Base-by-base conservation (phyloP, 2,797 vertebrate species). In the Agapornis canus region DNA sequence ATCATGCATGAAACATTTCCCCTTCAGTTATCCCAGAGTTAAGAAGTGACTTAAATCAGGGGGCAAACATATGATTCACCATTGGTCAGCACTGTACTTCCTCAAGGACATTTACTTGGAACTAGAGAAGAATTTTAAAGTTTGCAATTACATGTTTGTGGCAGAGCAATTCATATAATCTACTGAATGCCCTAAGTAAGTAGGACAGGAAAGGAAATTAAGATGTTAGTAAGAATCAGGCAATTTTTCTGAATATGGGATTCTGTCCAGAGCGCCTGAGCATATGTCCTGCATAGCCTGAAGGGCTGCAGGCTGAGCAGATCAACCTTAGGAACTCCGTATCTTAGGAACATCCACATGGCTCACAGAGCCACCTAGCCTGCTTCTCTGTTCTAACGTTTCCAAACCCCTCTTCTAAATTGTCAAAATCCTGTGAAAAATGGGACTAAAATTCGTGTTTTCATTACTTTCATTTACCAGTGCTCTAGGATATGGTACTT, bases 141-240 rank as follows among this genome's bases (percentile, higher is more conserved):
- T 77, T 93, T 89, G 66, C 73, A 90, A 76, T 95, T 94, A 66
- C 22, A 13, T 88, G 47, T 86, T 94, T 92, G 59, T 26, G 48
- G 89, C 84, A 90, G 40, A 89, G 64, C 72, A 72, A 63, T 80
- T 83, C 57, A 18, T 86, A 39, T 90, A 31, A 71, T 89, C 57
- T 78, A 15, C 63, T 69, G 79, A 92, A 88, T 79, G 72, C 72
- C 70, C 59, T 88, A 88, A 90, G 70, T 91, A 69, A 90, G 75
- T 88, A 66, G 66, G 89, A 84, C 60, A 90, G 89, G 79, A 88
- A 77, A 83, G 61, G 65, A 89, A 91, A 95, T 94, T 27, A 93
- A 95, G 89, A 54, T 75, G 29, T 81, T 95, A 64, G 66, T 72
- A 73, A 82, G 76, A 88, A 51, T 91, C 70, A 90, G 59, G 42